Evolutionary conservation across 2,888 invertebrate species (phyloP).

Genomic region (Pseudoips prasinana): DNA sequence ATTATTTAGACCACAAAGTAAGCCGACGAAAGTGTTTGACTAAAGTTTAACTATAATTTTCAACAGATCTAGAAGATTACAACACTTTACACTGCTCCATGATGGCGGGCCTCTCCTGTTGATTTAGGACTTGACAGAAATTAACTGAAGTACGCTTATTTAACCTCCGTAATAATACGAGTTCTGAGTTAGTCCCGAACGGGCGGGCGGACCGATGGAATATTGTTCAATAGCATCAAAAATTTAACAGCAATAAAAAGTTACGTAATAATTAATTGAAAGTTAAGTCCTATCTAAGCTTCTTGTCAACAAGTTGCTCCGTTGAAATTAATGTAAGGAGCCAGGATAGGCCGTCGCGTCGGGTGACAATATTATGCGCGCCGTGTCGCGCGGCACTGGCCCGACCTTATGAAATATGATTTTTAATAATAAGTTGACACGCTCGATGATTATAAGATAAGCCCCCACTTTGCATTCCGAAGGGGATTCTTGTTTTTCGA

Average conservation of each 20-base stretch:
- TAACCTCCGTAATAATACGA: slow-evolving; percentile 34
- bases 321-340: slow-evolving; percentile 52
- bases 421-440: slow-evolving; percentile 83
- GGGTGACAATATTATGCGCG: slow-evolving; percentile 49
- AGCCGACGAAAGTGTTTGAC: slow-evolving; percentile 58
- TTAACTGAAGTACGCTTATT: slow-evolving; percentile 53
- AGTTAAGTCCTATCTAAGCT: slow-evolving; percentile 39
- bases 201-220: slow-evolving; percentile 6
- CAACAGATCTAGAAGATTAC: slow-evolving; percentile 72
- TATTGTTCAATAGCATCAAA: slow-evolving; percentile 21
- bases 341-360: slow-evolving; percentile 20
- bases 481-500: slow-evolving; percentile 70
- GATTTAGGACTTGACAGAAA: slow-evolving; percentile 71
- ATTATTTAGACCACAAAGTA: slow-evolving; percentile 36
- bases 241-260: slow-evolving; percentile 21
- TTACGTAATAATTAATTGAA: slow-evolving; percentile 40
- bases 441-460: slow-evolving; percentile 82
- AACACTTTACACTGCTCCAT: slow-evolving; percentile 57
- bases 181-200: slow-evolving; percentile 17
- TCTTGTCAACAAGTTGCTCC: slow-evolving; percentile 48
- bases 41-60: slow-evolving; percentile 72
- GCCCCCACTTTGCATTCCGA: slow-evolving; percentile 79
- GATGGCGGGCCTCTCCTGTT: slow-evolving; percentile 59
- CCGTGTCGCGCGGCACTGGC: slow-evolving; percentile 47
- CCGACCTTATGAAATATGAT: slow-evolving; percentile 77